Percentiles rank a stretch among this genome's conserved stretches.
These are phyloP conservation scores for Thelaira solivaga DNA, from an alignment of 2,888 invertebrate genomes.

Conservation along the genomic window DNA sequence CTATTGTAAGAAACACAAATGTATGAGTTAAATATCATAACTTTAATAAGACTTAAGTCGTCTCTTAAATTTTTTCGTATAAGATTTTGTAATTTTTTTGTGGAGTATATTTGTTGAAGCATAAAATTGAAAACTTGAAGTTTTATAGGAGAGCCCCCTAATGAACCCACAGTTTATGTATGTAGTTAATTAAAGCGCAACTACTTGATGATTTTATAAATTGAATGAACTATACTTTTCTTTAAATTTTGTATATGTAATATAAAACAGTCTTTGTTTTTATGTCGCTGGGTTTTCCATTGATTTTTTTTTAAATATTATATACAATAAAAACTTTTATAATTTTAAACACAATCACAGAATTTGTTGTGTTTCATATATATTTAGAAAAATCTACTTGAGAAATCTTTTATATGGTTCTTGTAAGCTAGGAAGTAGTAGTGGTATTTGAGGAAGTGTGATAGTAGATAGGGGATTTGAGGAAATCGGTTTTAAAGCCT, in stretches of 20 bases:
- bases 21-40: too few species aligned
- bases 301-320: constrained; percentile 30
- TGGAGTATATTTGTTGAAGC: too few species aligned
- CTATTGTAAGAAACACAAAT: too few species aligned
- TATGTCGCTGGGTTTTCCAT: constrained; percentile 52
- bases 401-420: constrained; percentile 60
- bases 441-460: constrained; percentile 59
- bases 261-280: constrained; percentile 48
- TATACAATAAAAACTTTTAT: constrained; percentile 27
- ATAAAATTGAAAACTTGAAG: too few species aligned
- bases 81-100: too few species aligned
- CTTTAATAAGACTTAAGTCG: too few species aligned
- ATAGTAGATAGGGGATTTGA: constrained; percentile 55
- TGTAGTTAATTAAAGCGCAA: constrained; percentile 2
- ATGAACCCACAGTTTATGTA: neutral
- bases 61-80: too few species aligned
- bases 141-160: too few species aligned
- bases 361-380: constrained; percentile 40
- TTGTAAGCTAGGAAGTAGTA: constrained; percentile 59
- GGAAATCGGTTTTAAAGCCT: constrained; percentile 53
- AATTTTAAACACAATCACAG: constrained; percentile 46
- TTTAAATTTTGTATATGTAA: constrained; percentile 39
- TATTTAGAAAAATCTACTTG: constrained; percentile 59
- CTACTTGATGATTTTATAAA: constrained; percentile 9
- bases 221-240: constrained; percentile 18